Evolutionary conservation across 2,797 vertebrate genomes (phyloP), one percentile per base, ranked within the genome.

Genomic region (Rhinatrema bivittatum): DNA sequence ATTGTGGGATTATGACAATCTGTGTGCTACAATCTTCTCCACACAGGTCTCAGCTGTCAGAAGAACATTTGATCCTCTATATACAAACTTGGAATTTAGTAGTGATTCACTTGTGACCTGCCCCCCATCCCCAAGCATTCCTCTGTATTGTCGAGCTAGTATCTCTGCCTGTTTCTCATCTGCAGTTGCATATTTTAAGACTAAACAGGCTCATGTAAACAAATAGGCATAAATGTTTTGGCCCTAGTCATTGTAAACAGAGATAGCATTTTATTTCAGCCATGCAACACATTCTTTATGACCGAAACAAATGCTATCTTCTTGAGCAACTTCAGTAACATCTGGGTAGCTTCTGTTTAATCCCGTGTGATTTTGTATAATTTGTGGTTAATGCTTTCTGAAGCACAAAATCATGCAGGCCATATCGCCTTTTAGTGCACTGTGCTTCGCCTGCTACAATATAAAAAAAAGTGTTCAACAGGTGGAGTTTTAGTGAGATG

Each of bases 171-270:
- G 11, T 9, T 25, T 5, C 5, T 7, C 11, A 36, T 26, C 7
- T 19, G 5, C 9, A 2, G 9, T 2, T 0, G 0, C 1, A 0
- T 3, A 2, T 5, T 11, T 6, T 1, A 2, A 6, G 4, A 7
- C 1, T 2, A n/a, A 7, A 9, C 1, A 0, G 7, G 1, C 16
- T 29, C 29, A 10, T 4, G 21, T 18, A 12, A 20, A 4, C 7
- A 20, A 42, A 38, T 17, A 1, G 7, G 1, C 21, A 18, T 43
- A 40, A 10, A 17, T 45, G 18, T 29, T 40, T 16, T n/a, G 34
- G 11, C 5, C 20, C 3, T 2, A 20, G 16, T 29, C 25, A 4
- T 33, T 46, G 39, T 29, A 29, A 51, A 27, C 17, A 36, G 27
- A 19, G 5, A 4, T 18, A 5, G 5, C 31, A 3, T 20, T 17